Evolutionary conservation across 2,888 invertebrate species (phyloP), one percentile per base, ranked within the genome.

Genomic region (Eustalomyia histrio): DNA sequence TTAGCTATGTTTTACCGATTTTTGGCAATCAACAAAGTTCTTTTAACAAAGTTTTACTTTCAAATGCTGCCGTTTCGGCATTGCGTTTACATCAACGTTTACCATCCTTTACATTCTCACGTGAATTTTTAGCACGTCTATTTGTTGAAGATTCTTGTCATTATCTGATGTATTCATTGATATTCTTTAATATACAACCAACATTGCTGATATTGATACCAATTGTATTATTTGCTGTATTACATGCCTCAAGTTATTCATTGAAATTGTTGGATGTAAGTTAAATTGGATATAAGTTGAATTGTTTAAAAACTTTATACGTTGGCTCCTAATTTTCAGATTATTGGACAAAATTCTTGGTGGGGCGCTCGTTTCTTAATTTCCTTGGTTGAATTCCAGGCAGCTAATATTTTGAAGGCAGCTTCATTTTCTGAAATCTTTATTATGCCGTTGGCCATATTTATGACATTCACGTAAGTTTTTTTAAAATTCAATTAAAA

Each of bases 381-480:
- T 88, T 95, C 95, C 0, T 91, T 98, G 88, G 95, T 98, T 69
- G 97, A 98, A 92, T 95, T 95, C 88, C 97, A 98, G 90, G 96
- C 98, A 57, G 92, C 95, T 33, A 97, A 96, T 88, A 96, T 99
- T 85, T 92, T 99, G 83, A 94, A 97, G 87, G 93, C 97, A 76
- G 96, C 98, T 71, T 97, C 99, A 33, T 95, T 97, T 87, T 95
- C 96, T 0, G 99, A 99, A 92, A 98, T 99, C 85, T 93, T 97
- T 81, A 92, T 98, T 84, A 95, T 98, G 93, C 97, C 98, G 8
- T 93, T 96, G 84, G 92, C 95, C 24, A 92, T 95, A 24, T 88
- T 97, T 87, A 92, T 97, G 90, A 94, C 96, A 47, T 94, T 99
- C 84, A 93, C 94, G 98, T 99, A 92, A 94, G 95, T 57, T 5